Evolutionary conservation across 2,113 vertebrate species (phyloP).

Genomic region (Empidonax traillii): DNA sequence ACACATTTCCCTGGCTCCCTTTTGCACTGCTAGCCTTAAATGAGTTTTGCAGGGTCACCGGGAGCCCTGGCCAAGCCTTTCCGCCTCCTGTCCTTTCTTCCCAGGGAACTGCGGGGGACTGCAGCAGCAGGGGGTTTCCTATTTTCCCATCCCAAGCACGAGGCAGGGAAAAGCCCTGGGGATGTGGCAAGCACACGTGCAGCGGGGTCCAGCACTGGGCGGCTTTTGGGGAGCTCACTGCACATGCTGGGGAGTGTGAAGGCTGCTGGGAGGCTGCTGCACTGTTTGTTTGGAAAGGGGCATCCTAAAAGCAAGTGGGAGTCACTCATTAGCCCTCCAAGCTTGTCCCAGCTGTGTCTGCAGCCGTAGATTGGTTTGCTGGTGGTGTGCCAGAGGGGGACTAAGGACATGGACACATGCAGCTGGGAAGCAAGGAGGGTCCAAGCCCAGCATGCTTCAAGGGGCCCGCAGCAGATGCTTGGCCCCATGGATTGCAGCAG

Average conservation of each 20-base stretch:
- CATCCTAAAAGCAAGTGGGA: neutral
- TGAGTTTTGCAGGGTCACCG: conserved; percentile 29
- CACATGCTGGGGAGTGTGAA: neutral
- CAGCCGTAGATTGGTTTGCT: fast-evolving
- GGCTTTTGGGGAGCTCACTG: neutral
- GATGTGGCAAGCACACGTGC: neutral
- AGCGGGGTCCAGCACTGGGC: fast-evolving
- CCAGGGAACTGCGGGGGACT: neutral
- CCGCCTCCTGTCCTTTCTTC: neutral
- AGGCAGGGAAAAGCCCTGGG: neutral
- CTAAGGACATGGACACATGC: neutral
- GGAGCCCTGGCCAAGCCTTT: conserved; percentile 14
- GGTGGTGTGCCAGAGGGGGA: neutral
- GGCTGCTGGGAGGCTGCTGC: neutral
- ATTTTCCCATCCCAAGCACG: neutral
- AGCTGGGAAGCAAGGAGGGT: neutral
- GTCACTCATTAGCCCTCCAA: neutral
- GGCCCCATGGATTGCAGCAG: fast-evolving
- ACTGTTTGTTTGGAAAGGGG: neutral
- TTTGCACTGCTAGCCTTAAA: neutral
- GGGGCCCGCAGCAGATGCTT: neutral
- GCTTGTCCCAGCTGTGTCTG: neutral
- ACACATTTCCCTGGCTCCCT: neutral
- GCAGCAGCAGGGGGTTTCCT: neutral
- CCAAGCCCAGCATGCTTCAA: fast-evolving